Percentiles rank a stretch among this genome's conserved stretches.
Conservation (phyloP, 1,140 invertebrate genomes). For the Zaprionus gabonicus region DNA sequence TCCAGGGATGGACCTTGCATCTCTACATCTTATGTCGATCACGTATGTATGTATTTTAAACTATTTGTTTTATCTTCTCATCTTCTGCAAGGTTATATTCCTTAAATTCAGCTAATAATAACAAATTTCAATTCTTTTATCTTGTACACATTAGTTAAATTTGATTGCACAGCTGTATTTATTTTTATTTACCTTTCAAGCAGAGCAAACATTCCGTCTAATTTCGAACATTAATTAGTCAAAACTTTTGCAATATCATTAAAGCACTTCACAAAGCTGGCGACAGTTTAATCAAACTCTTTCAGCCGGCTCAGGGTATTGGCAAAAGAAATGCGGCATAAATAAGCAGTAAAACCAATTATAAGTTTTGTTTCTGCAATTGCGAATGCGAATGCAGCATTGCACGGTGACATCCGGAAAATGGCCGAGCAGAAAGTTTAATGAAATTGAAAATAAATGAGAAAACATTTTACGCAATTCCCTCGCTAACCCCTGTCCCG, state of each 20-base stretch:
- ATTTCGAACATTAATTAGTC: not conserved
- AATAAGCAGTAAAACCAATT: slow-evolving; percentile 80
- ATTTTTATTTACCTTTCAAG: not conserved
- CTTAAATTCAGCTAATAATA: too few relatives aligned
- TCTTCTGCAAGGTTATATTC: too few relatives aligned
- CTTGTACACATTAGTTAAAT: too few relatives aligned
- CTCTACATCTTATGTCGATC: too few relatives aligned
- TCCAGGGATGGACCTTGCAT: too few relatives aligned
- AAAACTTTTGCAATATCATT: not conserved
- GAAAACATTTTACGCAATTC: slow-evolving; percentile 73
- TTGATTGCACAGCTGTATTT: too few relatives aligned
- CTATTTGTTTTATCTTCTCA: too few relatives aligned
- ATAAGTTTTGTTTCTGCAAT: slow-evolving; percentile 75
- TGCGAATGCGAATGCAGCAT: slow-evolving; percentile 57
- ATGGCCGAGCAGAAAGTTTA: slow-evolving; percentile 71
- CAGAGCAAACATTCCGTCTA: not conserved
- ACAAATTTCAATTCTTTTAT: too few relatives aligned
- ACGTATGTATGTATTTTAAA: too few relatives aligned
- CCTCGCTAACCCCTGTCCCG: not conserved
- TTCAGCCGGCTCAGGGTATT: slow-evolving; percentile 51
- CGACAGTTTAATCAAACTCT: slow-evolving; percentile 1
- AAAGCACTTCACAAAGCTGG: not conserved
- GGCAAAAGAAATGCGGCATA: slow-evolving; percentile 74
- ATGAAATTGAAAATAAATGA: slow-evolving; percentile 82
- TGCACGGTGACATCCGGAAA: slow-evolving; percentile 73